A percentile compares a stretch with the other conserved stretches of the same genome.
phyloP scores from a whole-genome alignment of 2,797 vertebrate species.

The Microhierax caerulescens region DNA sequence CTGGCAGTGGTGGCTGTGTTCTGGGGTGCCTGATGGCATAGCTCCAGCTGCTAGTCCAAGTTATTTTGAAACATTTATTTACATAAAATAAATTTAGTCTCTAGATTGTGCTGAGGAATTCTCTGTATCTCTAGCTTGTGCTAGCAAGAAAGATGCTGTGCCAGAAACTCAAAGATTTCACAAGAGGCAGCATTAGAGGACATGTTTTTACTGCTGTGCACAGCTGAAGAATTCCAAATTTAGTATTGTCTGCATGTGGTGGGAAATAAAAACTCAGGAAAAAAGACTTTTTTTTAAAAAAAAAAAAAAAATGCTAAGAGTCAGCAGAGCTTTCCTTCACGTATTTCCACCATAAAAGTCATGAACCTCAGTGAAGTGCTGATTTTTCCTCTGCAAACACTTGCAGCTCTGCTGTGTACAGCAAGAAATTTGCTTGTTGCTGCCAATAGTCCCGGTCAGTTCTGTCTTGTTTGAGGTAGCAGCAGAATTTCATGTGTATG shows the following conservation, averaged over 20 bases:
- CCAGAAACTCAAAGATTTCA: conserved; percentile 1
- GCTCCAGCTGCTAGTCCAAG: background rate
- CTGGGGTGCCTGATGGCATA: background rate
- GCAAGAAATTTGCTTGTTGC: background rate
- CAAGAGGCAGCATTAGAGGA: background rate
- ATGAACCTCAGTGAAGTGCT: background rate
- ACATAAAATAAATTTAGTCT: conserved; percentile 19
- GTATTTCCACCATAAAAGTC: background rate
- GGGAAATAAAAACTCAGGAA: background rate
- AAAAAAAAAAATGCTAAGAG: background rate
- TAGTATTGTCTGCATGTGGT: conserved; percentile 25
- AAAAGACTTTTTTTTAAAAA: background rate
- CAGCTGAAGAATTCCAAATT: conserved; percentile 61
- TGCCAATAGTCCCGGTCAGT: background rate
- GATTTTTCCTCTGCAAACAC: background rate
- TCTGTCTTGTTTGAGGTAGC: background rate
- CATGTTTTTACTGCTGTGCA: background rate
- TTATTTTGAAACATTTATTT: conserved; percentile 5
- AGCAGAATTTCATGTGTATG: background rate
- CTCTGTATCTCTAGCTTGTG: background rate
- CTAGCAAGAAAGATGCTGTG: background rate
- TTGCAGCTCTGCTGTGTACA: background rate
- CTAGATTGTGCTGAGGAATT: background rate
- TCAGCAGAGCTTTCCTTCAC: background rate
- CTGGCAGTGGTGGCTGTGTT: background rate